Percentiles rank a stretch among this genome's conserved stretches.
Conservation (phyloP, 2,113 vertebrate genomes). For the Planiliza haematocheilus region DNA sequence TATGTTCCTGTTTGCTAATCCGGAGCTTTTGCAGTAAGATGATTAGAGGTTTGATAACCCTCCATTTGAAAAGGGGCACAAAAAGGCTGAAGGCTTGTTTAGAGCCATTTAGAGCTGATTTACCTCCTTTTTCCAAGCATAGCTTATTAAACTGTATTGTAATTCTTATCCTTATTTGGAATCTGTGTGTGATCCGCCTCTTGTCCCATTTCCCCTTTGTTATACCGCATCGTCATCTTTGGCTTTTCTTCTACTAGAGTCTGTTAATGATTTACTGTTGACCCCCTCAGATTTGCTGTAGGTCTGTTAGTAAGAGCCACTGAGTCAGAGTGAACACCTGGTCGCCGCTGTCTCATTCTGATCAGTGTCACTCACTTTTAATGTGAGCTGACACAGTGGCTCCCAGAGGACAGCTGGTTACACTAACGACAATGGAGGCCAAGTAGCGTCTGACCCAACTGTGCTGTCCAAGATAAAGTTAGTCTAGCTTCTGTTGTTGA, state of each 20-base stretch:
- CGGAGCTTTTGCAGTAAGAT: constrained; percentile 76
- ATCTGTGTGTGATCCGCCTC: background rate
- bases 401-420: constrained; percentile 66
- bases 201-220: background rate
- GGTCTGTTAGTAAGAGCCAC: constrained; percentile 9
- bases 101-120: constrained; percentile 32
- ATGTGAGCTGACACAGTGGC: constrained; percentile 66
- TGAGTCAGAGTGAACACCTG: constrained; percentile 62
- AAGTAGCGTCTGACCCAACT: constrained; percentile 52
- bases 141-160: background rate
- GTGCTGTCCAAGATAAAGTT: constrained; percentile 14
- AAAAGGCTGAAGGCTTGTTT: constrained; percentile 21
- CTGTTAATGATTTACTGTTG: constrained; percentile 4
- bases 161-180: background rate
- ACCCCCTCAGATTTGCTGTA: background rate
- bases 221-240: background rate
- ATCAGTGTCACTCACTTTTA: constrained; percentile 53
- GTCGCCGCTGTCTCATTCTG: constrained; percentile 34
- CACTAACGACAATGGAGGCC: constrained; percentile 48
- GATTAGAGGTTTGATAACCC: constrained; percentile 73
- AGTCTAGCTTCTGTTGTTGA: constrained; percentile 6
- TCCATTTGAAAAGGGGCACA: constrained; percentile 49
- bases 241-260: background rate
- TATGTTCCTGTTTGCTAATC: constrained; percentile 75
- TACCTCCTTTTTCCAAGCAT: background rate